These are phyloP conservation scores for Callyntrura sp. DNA, from an alignment of 2,888 invertebrate genomes.

Conservation along the genomic window DNA sequence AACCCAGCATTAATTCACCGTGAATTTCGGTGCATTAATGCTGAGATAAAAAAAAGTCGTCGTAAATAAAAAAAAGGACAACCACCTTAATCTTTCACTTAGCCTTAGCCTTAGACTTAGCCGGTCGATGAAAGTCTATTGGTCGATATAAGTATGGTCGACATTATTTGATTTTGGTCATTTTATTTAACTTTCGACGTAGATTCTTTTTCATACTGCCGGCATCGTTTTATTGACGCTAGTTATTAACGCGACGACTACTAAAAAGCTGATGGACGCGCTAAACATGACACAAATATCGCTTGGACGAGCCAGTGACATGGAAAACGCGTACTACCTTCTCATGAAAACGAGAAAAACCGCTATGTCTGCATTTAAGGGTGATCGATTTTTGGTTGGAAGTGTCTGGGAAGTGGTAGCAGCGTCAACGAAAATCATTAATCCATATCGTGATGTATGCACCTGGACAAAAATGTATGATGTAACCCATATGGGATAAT, in stretches of 20 bases:
- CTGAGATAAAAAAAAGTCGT: background rate
- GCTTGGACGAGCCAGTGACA: conserved; percentile 87
- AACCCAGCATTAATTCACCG: too few relatives aligned
- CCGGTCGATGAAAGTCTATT: background rate
- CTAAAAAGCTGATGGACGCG: conserved; percentile 86
- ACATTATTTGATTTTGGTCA: background rate
- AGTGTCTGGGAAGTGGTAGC: conserved; percentile 88
- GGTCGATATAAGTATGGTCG: background rate
- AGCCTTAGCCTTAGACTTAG: too few relatives aligned
- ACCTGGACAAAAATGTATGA: background rate
- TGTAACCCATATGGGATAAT: background rate
- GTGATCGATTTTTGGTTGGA: conserved; percentile 89
- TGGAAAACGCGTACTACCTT: conserved; percentile 87
- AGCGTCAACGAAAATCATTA: conserved; percentile 87
- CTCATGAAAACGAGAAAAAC: conserved; percentile 86
- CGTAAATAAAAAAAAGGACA: background rate
- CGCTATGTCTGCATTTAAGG: conserved; percentile 88
- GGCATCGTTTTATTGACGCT: conserved; percentile 88
- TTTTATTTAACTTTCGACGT: background rate
- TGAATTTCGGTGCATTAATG: too few relatives aligned
- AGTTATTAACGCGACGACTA: conserved; percentile 88
- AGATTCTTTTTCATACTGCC: conserved; percentile 87
- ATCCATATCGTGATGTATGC: conserved; percentile 87
- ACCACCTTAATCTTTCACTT: background rate
- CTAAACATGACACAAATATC: conserved; percentile 87